Conservation (phyloP, 2,113 vertebrate species). For the Camarhynchus parvulus region DNA sequence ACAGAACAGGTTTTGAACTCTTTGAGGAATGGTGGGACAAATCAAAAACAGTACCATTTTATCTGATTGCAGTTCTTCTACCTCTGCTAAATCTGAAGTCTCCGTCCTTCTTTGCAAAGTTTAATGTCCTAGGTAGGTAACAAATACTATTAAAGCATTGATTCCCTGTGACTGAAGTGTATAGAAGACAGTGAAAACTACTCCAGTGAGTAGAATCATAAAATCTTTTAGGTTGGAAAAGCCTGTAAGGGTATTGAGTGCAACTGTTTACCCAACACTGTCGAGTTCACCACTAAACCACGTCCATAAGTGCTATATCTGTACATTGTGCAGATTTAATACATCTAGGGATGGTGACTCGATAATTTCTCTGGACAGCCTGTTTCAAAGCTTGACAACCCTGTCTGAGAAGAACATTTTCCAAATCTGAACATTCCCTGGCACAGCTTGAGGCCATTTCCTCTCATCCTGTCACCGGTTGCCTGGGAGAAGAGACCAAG, state of each 20-base stretch:
- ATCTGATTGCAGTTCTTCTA: constrained; percentile 86
- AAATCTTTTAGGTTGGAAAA: not conserved
- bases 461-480: not conserved
- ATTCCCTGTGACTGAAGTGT: not conserved
- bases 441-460: not conserved
- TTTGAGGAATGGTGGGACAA: constrained; percentile 92
- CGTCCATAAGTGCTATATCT: accelerated
- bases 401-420: not conserved
- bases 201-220: not conserved
- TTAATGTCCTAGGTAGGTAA: constrained; percentile 91
- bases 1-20: constrained; percentile 56
- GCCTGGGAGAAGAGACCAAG: not conserved
- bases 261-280: accelerated
- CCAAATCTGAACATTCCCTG: not conserved
- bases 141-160: not conserved
- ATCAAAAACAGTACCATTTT: constrained; percentile 90
- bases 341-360: not conserved
- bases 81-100: constrained; percentile 94
- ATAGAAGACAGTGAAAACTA: not conserved
- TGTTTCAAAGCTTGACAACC: not conserved
- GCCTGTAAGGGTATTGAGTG: not conserved
- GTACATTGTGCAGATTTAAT: not conserved
- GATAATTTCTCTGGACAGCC: not conserved
- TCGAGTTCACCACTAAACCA: not conserved
- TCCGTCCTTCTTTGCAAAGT: constrained; percentile 96